A percentile compares a stretch with the other conserved stretches of the same genome.
Evolutionary conservation across 2,113 vertebrate species (phyloP).

Genomic region (Pavo muticus): DNA sequence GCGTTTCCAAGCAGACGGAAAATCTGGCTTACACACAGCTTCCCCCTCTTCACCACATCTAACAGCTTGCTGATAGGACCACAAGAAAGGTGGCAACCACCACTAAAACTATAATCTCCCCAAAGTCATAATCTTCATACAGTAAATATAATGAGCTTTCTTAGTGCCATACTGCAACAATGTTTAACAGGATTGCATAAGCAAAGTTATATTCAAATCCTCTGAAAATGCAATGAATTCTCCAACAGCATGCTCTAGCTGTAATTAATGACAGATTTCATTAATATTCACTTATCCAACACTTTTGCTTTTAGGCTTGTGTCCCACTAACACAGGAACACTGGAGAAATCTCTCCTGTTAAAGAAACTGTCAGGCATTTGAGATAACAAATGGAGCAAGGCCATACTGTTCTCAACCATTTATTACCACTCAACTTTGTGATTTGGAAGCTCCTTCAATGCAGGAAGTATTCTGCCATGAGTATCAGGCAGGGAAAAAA

Average conservation of each 20-base stretch:
- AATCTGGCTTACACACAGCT: conserved; percentile 32
- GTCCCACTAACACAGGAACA: neutral
- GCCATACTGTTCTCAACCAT: neutral
- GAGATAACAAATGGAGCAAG: accelerated
- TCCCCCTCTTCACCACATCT: neutral
- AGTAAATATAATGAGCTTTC: conserved; percentile 30
- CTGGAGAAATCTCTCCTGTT: neutral
- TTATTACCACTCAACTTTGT: neutral
- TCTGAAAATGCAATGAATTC: conserved; percentile 12
- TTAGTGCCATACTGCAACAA: conserved; percentile 19
- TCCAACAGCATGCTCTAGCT: neutral
- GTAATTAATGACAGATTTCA: conserved; percentile 20
- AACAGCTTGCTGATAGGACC: neutral
- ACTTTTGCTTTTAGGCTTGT: neutral
- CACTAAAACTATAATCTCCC: conserved; percentile 10
- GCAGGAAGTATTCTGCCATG: neutral
- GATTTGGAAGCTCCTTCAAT: neutral
- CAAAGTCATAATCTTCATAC: neutral
- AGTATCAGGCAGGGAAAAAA: neutral
- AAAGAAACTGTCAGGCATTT: neutral
- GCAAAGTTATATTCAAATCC: conserved; percentile 34
- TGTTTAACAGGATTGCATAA: conserved; percentile 30
- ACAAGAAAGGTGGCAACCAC: neutral
- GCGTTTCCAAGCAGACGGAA: neutral
- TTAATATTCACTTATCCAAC: neutral